Conservation (phyloP, 2,113 vertebrate species). For the Gnathonemus echidnorhynchus region DNA sequence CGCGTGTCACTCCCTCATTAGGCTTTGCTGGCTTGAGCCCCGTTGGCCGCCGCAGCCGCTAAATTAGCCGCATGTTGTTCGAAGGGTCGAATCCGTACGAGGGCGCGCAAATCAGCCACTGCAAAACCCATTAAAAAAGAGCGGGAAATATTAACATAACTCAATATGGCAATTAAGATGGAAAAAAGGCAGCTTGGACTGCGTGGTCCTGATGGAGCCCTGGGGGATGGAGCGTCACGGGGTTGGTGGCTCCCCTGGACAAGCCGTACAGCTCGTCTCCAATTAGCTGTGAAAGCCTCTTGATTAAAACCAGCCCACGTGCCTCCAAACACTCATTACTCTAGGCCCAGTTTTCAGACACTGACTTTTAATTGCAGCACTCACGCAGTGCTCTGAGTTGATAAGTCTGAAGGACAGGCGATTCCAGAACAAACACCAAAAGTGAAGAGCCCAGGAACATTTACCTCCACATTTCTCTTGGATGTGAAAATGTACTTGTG, state of each 20-base stretch:
- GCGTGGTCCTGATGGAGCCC: constrained; percentile 54
- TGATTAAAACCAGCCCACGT: constrained; percentile 59
- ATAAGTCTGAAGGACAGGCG: constrained; percentile 52
- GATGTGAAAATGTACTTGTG: not conserved
- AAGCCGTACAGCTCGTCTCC: constrained; percentile 61
- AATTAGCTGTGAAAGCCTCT: constrained; percentile 65
- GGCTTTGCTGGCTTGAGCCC: constrained; percentile 32
- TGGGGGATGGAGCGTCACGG: constrained; percentile 48
- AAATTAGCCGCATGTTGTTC: constrained; percentile 26
- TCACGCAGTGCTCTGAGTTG: constrained; percentile 45
- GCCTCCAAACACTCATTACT: constrained; percentile 65
- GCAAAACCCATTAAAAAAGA: constrained; percentile 45
- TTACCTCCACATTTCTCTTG: not conserved
- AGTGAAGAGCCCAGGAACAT: not conserved
- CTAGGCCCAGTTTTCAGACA: constrained; percentile 60
- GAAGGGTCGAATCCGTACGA: not conserved
- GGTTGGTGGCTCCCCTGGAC: constrained; percentile 55
- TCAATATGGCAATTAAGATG: constrained; percentile 75
- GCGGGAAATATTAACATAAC: constrained; percentile 54
- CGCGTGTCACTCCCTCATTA: constrained; percentile 35
- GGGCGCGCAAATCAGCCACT: constrained; percentile 18
- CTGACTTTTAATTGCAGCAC: constrained; percentile 64
- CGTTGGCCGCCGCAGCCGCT: constrained; percentile 2
- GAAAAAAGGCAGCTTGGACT: constrained; percentile 55
- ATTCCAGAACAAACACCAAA: not conserved